Base-by-base conservation (phyloP, 2,113 vertebrate genomes). In the Eira barbara region DNA sequence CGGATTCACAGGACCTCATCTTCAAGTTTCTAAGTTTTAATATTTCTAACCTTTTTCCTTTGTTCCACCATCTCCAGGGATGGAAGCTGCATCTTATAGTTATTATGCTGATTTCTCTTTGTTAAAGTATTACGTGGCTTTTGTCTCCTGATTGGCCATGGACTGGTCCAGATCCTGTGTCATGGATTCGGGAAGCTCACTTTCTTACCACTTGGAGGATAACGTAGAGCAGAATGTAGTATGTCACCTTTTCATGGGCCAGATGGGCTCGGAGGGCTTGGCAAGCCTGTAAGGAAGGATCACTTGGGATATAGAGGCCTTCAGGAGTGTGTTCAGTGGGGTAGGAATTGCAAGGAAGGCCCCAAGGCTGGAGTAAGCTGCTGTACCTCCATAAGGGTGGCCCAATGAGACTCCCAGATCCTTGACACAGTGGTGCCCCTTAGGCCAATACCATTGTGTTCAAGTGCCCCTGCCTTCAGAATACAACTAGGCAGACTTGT, bases 391-490 rank as follows among this genome's bases (percentile, higher is more conserved):
- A n/a, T 0, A 42, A 96, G 15, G 93, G 21, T 1, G 86, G 63
- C 71, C 98, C 89, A 97, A 79, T 25, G 73, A 90, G 1, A 61
- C 27, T 1, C 61, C 39, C 21, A 97, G 55, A 0, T 98, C 89
- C 76, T 98, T 98, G 4, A 78, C 42, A 0, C 85, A 96, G 14
- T 89, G 55, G 11, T 78, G 55, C 1, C 39, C 36, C 12, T 25
- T 42, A 63, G 12, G 42, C 27, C 67, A 63, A 3, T 20, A 82
- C 21, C 0, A 80, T 23, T 5, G 95, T 85, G 65, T 96, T 97
- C 82, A 98, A 74, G 73, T 98, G 91, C 0, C 96, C 14, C 95
- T 97, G 90, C 97, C 98, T 79, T 98, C 96, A 13, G 96, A 97
- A 23, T 98, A 98, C 57, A 97, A 98, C 0, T 97, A 95, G 1